Evolutionary conservation across 2,888 invertebrate species (phyloP), one percentile per base, ranked within the genome.

Genomic region (Lycaena phlaeas): DNA sequence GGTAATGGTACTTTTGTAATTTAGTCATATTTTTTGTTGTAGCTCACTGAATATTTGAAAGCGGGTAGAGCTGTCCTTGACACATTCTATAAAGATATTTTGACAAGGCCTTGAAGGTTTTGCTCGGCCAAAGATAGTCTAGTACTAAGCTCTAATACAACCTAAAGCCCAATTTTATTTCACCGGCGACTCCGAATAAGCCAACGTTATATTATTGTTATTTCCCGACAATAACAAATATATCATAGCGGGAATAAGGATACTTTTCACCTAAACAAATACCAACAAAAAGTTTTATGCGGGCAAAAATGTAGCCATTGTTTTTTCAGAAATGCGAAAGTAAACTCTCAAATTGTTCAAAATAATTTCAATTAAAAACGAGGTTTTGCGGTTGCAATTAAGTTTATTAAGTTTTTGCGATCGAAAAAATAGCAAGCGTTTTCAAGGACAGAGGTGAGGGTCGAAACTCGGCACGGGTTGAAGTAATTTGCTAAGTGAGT

Each of bases 391-490:
- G 10, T 3, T 31, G 18, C 17, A 31, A 31, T 31, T 5, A 31
- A 17, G 17, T 11, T 6, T 31, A 31, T 15, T 29, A 17, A 17
- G 10, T 12, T 31, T 4, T 2, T 7, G 15, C n/a, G 17, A 17
- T 10, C 3, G 18, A 31, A 17, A 29, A 22, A 5, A 2, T 2
- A 22, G 22, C 22, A 9, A 28, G 12, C 6, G 12, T 28, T 29
- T 29, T 29, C 28, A 29, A 29, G 28, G 31, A 18, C 11, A 11
- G 10, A 18, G 18, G 31, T 31, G 17, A 31, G 18, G 31, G 31
- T 31, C 9, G 22, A 2, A 5, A 2, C 22, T 5, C 22, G 22
- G n/a, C n/a, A n/a, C n/a, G n/a, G n/a, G n/a, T n/a, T n/a, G n/a
- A n/a, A n/a, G n/a, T n/a, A n/a, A n/a, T n/a, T n/a, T n/a, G n/a